Percentiles rank a stretch among this genome's conserved stretches.
These are phyloP conservation scores for Paramisgurnus dabryanus DNA, from an alignment of 2,113 vertebrate genomes.

Conservation along the genomic window DNA sequence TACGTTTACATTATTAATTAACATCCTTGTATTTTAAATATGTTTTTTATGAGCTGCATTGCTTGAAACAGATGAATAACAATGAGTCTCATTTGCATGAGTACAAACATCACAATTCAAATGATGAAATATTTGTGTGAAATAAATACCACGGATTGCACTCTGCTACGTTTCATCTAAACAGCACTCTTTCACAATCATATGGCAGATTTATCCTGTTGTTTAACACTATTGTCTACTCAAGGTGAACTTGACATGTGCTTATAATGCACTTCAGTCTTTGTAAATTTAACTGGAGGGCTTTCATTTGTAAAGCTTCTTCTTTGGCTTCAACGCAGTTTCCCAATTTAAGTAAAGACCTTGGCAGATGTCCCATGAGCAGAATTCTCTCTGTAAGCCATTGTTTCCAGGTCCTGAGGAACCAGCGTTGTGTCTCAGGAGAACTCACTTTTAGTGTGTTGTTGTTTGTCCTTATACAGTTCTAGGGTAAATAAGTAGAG, in stretches of 20 bases:
- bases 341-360: constrained; percentile 48
- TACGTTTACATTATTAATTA: too few species aligned
- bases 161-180: not conserved
- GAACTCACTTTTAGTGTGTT: constrained; percentile 31
- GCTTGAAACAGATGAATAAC: not conserved
- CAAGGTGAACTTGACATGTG: constrained; percentile 40
- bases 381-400: constrained; percentile 46
- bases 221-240: constrained; percentile 26
- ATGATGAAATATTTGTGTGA: not conserved
- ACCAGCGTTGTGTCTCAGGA: constrained; percentile 39
- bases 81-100: not conserved
- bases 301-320: constrained; percentile 41
- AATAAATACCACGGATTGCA: constrained; percentile 15
- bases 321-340: constrained; percentile 36
- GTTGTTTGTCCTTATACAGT: constrained; percentile 51
- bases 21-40: too few species aligned
- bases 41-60: not conserved
- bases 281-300: constrained; percentile 44
- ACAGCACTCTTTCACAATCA: constrained; percentile 8
- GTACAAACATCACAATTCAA: not conserved
- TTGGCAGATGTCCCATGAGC: constrained; percentile 46
- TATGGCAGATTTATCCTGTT: constrained; percentile 19
- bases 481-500: constrained; percentile 44
- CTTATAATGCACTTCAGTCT: constrained; percentile 38
- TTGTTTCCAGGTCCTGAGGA: constrained; percentile 38